Base-by-base conservation (phyloP, 1,140 invertebrate species). In the Aphis gossypii region DNA sequence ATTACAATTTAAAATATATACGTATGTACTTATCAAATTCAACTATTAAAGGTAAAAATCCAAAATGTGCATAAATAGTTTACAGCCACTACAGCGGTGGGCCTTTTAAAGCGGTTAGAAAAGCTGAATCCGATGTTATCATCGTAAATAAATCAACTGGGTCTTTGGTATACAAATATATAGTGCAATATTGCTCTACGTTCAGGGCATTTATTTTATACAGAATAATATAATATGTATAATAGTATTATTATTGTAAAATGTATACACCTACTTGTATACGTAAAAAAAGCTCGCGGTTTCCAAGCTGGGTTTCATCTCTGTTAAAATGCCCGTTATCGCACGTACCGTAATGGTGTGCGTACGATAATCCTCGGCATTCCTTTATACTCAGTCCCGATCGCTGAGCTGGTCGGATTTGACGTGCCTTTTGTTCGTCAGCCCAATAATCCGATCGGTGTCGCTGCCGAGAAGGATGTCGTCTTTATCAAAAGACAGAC, bases 401-500 rank as follows among this genome's bases (percentile, higher is more conserved):
- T 92, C n/a, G 46, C n/a, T 83, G 90, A 51, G 68, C 68, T n/a
- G 9, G 46, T 46, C 44, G 68, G 56, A 92, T 92, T 92, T 51
- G 76, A 23, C 76, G 68, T 83, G n/a, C 25, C 68, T 92, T 92
- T 92, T 83, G 76, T 92, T 83, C 76, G 60, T 46, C 90, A 82
- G 5, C 44, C 44, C 6, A 46, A 83, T 92, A 92, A 92, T 92
- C 90, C 90, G 90, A 92, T 92, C 56, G 90, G 30, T 83, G 90
- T 92, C 46, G 68, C n/a, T 76, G 14, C 44, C 20, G 41, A 35
- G 3, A n/a, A 48, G 41, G 30, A 41, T 18, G 38, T 48, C 68
- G 46, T 5, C 44, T 51, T 92, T 92, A 83, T 83, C 90, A 82
- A 82, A 92, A 92, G n/a, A 83, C 68, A 30, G 2, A 41, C 41